phyloP scores from a whole-genome alignment of 2,888 invertebrate genomes.

The Hanleya hanleyi region DNA sequence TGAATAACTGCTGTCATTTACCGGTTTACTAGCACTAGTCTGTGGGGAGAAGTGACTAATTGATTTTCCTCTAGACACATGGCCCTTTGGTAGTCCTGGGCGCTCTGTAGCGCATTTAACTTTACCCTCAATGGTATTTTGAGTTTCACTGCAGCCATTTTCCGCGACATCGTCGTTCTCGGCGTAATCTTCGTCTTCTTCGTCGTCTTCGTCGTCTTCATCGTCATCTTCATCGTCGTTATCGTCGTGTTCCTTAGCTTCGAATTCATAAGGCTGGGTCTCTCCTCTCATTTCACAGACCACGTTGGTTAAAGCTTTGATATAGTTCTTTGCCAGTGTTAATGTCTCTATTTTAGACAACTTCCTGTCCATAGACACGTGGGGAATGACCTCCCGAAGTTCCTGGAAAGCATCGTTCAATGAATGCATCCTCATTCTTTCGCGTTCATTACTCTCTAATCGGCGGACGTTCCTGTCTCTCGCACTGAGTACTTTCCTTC shows the following conservation, averaged over 20 bases:
- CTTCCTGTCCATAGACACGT: slow-evolving; percentile 87
- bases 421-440: slow-evolving; percentile 93
- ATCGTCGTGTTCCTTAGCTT: slow-evolving; percentile 33
- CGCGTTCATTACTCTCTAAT: slow-evolving; percentile 92
- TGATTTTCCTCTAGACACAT: neutral
- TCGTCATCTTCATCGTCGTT: slow-evolving; percentile 40
- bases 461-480: slow-evolving; percentile 89
- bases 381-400: slow-evolving; percentile 88
- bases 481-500: slow-evolving; percentile 85
- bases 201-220: slow-evolving; percentile 16
- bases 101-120: neutral
- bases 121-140: neutral
- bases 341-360: slow-evolving; percentile 91
- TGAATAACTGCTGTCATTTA: neutral
- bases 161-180: slow-evolving; percentile 20
- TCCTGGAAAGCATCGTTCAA: slow-evolving; percentile 94
- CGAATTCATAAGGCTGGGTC: slow-evolving; percentile 79
- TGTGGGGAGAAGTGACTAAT: neutral
- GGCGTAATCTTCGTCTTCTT: slow-evolving; percentile 15
- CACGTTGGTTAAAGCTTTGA: slow-evolving; percentile 90
- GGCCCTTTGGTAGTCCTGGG: neutral
- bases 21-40: neutral
- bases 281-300: slow-evolving; percentile 87
- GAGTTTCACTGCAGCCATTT: neutral
- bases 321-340: slow-evolving; percentile 91